Conservation (phyloP, 2,113 vertebrate species). For the human (Homo sapiens) region GRCh38 chr6:6562001-6562500, state of each 20-base stretch:
- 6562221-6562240: background rate
- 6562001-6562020: background rate
- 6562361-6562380: no score
- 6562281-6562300: no score
- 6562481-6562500: no score
- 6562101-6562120: background rate
- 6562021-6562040: background rate
- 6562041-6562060: background rate
- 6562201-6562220: background rate
- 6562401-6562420: no score
- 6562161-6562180: background rate
- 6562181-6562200: background rate
- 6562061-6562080: background rate
- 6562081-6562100: background rate
- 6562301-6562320: no score
- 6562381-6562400: no score
- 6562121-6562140: background rate
- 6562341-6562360: no score
- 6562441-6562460: no score
- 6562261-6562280: no score
- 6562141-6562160: background rate
- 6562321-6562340: no score
- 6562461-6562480: no score
- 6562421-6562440: no score
- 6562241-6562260: background rate